Evolutionary conservation across 2,888 invertebrate genomes (phyloP), one percentile per base, ranked within the genome.

Genomic region (Barypeithes pellucidus): DNA sequence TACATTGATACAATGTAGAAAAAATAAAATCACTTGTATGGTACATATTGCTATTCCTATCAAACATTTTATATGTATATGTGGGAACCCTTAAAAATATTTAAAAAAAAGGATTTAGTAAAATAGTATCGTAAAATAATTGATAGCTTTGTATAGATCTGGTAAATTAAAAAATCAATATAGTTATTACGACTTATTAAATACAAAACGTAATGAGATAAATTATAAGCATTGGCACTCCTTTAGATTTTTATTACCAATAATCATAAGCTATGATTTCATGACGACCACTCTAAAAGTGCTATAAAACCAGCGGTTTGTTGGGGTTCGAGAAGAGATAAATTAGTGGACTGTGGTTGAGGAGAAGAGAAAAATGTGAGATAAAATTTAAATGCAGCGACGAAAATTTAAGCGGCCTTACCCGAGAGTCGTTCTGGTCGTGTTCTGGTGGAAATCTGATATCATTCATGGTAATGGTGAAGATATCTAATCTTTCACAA

Each of bases 1-100:
- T 47, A 47, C 47, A 47, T 47, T 47, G 47, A 47, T 47, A 47
- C 47, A 47, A 47, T 47, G 47, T 47, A 47, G 47, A 20, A 20
- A 20, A 11, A 47, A 47, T 47, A 9, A 47, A 47, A 47, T 47
- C 1, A 47, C 11, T 20, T 47, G 47, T 29, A 29, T 29, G 3
- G 29, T 47, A 47, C 47, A 20, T 47, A 47, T 47, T 47, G 47
- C 47, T 47, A 47, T 18, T 47, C 1, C 20, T 47, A 47, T 20
- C 12, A 20, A 47, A 47, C n/a, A 14, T 14, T 14, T 8, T 18
- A n/a, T n/a, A n/a, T 45, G 18, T 20, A 47, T 20, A 11, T 20
- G 20, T 16, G 1, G 16, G 16, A 43, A 43, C 8, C 16, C 43
- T 8, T 43, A 16, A 16, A 43, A 16, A 43, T n/a, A n/a, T 16